Evolutionary conservation across 2,797 vertebrate genomes (phyloP), one percentile per base, ranked within the genome.

Genomic region (Cetoscarus ocellatus): DNA sequence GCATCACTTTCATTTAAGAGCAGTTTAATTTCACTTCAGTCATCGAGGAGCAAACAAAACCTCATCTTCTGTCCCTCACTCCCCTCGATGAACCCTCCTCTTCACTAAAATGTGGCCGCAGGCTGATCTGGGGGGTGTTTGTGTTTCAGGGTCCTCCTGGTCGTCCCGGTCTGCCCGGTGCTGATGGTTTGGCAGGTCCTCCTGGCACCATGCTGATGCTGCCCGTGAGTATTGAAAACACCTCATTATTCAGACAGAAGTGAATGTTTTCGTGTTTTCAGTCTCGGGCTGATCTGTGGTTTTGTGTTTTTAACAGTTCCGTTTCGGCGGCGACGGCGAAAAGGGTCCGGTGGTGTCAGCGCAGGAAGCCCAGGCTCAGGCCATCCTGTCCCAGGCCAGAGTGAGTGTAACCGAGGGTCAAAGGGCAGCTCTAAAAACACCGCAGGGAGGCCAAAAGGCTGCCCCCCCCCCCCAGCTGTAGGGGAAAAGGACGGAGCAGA

Each of bases 161-260:
- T 74, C 98, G 98, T 40, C 55, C 96, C 83, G 98, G 98, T 75
- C 95, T 99, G 67, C 95, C 97, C 35, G 98, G 98, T 68, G 96
- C 97, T 75, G 98, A 99, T 82, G 98, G 98, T 51, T 86, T 99
- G 75, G 94, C 98, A 15, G 98, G 98, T n/a, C 97, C 97, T 11
- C 97, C 98, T 50, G 98, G 98, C 43, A 99, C 98, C 73, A 99
- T 99, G 96, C 84, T 99, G 81, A 98, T 99, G 97, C 82, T 99
- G 84, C 98, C 98, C 55, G 98, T 99, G 95, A 92, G 96, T 92
- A 9, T n/a, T 51, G 42, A 53, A 13, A 60, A 50, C 14, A 1
- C 38, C 7, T 39, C 27, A 27, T 27, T 27, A 27, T 4, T 27
- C 9, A 39, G 38, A 39, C 27, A 39, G 38, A 39, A 39, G 7